These are phyloP conservation scores for Dolichallabes microphthalmus DNA, from an alignment of 2,113 vertebrate genomes.

Conservation along the genomic window DNA sequence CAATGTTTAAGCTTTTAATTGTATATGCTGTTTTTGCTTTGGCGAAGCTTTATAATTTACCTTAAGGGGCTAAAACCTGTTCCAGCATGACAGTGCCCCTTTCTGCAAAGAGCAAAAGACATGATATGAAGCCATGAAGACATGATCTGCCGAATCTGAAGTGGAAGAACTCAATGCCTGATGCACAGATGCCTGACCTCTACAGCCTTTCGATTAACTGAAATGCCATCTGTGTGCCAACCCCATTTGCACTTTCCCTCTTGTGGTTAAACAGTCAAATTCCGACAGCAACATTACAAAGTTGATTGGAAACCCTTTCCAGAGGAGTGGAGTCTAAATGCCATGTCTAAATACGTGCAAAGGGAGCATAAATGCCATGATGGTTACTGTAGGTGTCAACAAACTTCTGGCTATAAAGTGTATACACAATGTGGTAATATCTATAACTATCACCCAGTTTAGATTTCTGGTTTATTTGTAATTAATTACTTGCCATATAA, in stretches of 20 bases:
- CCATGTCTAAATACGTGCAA: too few species aligned
- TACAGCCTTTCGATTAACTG: background rate
- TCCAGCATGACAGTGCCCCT: background rate
- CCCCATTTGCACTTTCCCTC: background rate
- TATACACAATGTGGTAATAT: background rate
- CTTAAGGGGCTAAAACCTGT: too few species aligned
- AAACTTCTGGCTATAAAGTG: background rate
- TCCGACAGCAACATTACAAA: background rate
- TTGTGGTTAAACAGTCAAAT: background rate
- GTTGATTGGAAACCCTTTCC: background rate
- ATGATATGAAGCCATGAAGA: too few species aligned
- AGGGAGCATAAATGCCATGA: background rate
- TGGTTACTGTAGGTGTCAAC: background rate
- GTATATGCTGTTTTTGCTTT: background rate
- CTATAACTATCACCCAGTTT: background rate
- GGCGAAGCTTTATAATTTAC: background rate
- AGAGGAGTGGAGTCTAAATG: background rate
- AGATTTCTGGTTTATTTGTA: background rate
- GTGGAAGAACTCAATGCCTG: too few species aligned
- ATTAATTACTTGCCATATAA: background rate
- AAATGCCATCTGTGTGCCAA: background rate
- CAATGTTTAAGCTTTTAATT: background rate
- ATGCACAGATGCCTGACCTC: background rate
- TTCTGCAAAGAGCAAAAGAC: background rate
- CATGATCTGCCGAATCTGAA: background rate